Evolutionary conservation across 64 coral and sea anemone genomes (phyloP).

Genomic region (Montipora efflorescens): DNA sequence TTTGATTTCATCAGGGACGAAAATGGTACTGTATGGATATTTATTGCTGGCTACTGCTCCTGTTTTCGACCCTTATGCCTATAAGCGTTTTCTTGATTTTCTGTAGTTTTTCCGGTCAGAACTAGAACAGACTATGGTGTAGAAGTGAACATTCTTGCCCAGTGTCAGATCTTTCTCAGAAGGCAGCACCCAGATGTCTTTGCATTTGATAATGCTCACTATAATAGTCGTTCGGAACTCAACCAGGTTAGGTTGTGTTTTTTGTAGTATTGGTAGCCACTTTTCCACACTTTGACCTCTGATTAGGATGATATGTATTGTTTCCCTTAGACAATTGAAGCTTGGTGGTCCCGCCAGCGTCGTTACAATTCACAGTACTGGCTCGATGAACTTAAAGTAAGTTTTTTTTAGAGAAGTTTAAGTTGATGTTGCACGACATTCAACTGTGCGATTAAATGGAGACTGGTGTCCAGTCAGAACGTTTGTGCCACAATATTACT

Average conservation of each 20-base stretch:
- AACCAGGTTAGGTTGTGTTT: constrained; percentile 40
- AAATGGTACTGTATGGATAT: background rate
- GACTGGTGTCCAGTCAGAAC: too few species aligned
- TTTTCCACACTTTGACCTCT: too few species aligned
- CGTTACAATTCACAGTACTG: constrained; percentile 30
- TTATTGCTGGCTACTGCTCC: background rate
- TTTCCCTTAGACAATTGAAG: constrained; percentile 47
- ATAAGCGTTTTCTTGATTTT: background rate
- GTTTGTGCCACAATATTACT: too few species aligned
- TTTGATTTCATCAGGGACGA: constrained; percentile 28
- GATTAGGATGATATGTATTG: background rate
- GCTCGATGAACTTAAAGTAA: constrained; percentile 42
- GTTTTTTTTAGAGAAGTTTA: background rate
- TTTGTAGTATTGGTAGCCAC: background rate
- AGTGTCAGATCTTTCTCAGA: constrained; percentile 63
- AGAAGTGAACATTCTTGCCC: constrained; percentile 27
- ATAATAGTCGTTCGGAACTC: constrained; percentile 33
- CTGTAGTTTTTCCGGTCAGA: constrained; percentile 44
- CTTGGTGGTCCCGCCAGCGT: constrained; percentile 55
- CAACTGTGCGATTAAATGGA: too few species aligned
- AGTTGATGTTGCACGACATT: too few species aligned
- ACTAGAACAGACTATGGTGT: constrained; percentile 37
- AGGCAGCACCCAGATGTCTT: constrained; percentile 22
- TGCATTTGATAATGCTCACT: background rate
- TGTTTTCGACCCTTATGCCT: background rate